phyloP scores from a whole-genome alignment of 2,888 invertebrate genomes.

The Mechanitis mazaeus region DNA sequence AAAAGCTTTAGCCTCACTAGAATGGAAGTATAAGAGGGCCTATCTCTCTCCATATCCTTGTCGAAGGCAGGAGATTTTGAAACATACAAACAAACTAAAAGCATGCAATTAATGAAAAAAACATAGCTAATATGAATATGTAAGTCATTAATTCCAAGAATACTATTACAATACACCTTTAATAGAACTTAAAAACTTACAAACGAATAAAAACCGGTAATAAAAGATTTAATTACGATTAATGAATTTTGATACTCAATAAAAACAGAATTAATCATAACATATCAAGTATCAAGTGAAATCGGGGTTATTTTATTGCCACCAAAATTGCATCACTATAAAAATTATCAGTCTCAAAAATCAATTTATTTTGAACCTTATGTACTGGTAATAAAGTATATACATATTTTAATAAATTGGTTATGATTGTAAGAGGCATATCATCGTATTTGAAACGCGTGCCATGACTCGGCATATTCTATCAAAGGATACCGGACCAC shows the following conservation, averaged over 20 bases:
- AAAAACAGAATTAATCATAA: neutral
- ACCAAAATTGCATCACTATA: constrained; percentile 58
- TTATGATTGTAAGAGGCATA: constrained; percentile 59
- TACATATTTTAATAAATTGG: constrained; percentile 29
- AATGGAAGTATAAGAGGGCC: too few relatives aligned
- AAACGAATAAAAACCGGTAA: neutral
- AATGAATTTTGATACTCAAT: neutral
- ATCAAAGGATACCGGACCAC: constrained; percentile 71
- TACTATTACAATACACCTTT: too few relatives aligned
- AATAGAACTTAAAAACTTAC: too few relatives aligned
- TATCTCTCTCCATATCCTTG: too few relatives aligned
- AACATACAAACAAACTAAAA: too few relatives aligned
- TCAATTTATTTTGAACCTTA: constrained; percentile 30
- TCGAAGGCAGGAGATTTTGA: too few relatives aligned
- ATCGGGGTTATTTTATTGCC: constrained; percentile 55
- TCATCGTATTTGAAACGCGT: constrained; percentile 70
- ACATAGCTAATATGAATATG: too few relatives aligned
- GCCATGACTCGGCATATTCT: constrained; percentile 72
- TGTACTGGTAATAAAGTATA: constrained; percentile 11
- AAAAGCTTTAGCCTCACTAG: too few relatives aligned
- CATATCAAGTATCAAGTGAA: constrained; percentile 24
- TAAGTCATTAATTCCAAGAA: neutral
- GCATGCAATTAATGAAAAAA: too few relatives aligned
- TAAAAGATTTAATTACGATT: constrained; percentile 4
- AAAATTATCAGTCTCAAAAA: constrained; percentile 12